Percentiles rank a stretch among this genome's conserved stretches.
Conservation (phyloP, 2,888 invertebrate species). For the Caradrina clavipalpis region DNA sequence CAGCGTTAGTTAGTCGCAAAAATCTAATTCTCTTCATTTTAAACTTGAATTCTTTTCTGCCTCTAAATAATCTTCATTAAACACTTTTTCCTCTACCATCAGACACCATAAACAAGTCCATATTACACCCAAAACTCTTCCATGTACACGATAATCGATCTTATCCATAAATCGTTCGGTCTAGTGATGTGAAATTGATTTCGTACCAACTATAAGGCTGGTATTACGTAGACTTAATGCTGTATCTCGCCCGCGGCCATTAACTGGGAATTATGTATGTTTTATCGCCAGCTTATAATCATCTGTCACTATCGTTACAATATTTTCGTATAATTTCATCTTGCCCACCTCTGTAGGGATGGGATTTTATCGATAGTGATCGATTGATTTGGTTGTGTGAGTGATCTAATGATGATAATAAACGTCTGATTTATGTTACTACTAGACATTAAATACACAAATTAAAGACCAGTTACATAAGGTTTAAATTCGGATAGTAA, state of each 20-base stretch:
- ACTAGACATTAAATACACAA: slow-evolving; percentile 17
- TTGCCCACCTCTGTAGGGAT: slow-evolving; percentile 81
- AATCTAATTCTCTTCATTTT: not conserved
- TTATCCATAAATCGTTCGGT: slow-evolving; percentile 70
- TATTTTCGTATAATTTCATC: slow-evolving; percentile 90
- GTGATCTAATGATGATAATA: slow-evolving; percentile 13
- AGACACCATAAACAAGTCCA: slow-evolving; percentile 61
- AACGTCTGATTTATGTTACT: slow-evolving; percentile 4
- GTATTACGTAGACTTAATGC: slow-evolving; percentile 78
- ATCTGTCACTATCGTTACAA: slow-evolving; percentile 91
- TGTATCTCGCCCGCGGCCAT: slow-evolving; percentile 75
- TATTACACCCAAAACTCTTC: slow-evolving; percentile 63
- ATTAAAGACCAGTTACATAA: not conserved
- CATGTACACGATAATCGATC: slow-evolving; percentile 70
- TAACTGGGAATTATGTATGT: slow-evolving; percentile 90
- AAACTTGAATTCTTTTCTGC: not conserved
- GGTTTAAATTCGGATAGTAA: not conserved
- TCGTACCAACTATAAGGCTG: slow-evolving; percentile 74
- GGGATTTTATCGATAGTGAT: slow-evolving; percentile 58
- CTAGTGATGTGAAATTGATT: slow-evolving; percentile 86
- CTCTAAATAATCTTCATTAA: slow-evolving; percentile 31
- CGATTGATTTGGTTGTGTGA: slow-evolving; percentile 55
- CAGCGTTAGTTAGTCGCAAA: not conserved
- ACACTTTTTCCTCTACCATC: slow-evolving; percentile 37
- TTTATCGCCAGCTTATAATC: slow-evolving; percentile 91